Evolutionary conservation across 64 coral and sea anemone species (phyloP).

Genomic region (Actinia equina): DNA sequence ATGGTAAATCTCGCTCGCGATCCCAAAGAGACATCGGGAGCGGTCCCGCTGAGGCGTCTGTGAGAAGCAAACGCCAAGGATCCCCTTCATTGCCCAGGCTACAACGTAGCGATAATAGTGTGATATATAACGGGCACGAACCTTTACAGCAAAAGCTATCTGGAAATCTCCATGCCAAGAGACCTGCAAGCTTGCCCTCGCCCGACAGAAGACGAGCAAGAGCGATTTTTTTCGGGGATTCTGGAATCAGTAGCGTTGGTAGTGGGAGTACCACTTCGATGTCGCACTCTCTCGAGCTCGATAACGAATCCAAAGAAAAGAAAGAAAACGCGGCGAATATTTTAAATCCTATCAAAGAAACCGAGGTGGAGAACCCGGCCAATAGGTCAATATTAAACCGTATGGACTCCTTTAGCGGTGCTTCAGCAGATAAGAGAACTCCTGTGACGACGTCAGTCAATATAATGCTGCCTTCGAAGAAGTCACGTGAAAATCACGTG

Average conservation of each 20-base stretch:
- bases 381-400: background rate
- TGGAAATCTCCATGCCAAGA: background rate
- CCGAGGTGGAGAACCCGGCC: slow-evolving; percentile 41
- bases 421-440: background rate
- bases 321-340: slow-evolving; percentile 40
- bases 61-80: background rate
- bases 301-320: slow-evolving; percentile 63
- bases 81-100: background rate
- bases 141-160: slow-evolving; percentile 22
- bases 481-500: slow-evolving; percentile 15
- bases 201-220: slow-evolving; percentile 60
- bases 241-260: slow-evolving; percentile 80
- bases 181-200: slow-evolving; percentile 28
- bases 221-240: slow-evolving; percentile 82
- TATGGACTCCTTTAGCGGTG: background rate
- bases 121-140: slow-evolving; percentile 52
- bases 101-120: background rate
- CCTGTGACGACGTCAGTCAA: background rate
- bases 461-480: background rate
- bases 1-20: background rate
- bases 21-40: background rate
- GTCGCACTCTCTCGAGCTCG: slow-evolving; percentile 65
- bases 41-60: background rate
- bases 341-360: slow-evolving; percentile 74
- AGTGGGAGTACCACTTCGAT: slow-evolving; percentile 71